Percentiles rank a stretch among this genome's conserved stretches.
These are phyloP conservation scores for Ophioninae sp. DNA, from an alignment of 2,888 invertebrate genomes.

Conservation along the genomic window DNA sequence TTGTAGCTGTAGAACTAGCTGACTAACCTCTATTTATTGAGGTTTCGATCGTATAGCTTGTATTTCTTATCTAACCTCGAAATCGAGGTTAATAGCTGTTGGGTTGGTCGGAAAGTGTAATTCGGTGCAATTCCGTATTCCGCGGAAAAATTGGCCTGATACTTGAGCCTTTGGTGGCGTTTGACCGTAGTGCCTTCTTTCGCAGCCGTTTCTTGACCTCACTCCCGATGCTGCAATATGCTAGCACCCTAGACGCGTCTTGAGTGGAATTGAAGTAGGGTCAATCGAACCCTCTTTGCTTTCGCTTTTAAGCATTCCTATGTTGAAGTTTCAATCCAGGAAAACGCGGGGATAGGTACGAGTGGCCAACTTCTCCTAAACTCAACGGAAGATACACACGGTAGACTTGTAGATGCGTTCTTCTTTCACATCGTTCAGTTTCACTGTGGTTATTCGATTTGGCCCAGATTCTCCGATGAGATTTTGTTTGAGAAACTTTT, in stretches of 20 bases:
- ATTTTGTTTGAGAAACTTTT: no score
- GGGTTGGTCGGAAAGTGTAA: no score
- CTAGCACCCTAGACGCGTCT: not conserved
- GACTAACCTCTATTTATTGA: no score
- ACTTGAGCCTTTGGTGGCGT: not conserved
- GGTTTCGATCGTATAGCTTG: no score
- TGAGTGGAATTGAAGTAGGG: constrained; percentile 1
- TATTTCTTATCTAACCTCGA: no score
- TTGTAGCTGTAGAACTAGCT: not conserved
- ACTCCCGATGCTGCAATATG: not conserved
- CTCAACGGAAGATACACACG: not conserved
- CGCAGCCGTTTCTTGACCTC: not conserved
- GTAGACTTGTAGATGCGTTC: not conserved
- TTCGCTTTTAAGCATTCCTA: not conserved
- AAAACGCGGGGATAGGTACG: not conserved
- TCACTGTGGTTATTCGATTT: not conserved
- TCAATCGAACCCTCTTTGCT: constrained; percentile 10
- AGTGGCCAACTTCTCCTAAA: not conserved
- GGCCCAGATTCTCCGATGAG: no score
- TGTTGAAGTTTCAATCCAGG: not conserved
- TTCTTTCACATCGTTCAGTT: not conserved
- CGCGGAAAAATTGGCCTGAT: not conserved
- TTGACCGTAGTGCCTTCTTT: not conserved
- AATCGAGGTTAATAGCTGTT: no score
- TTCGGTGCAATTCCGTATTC: not conserved